Conservation (phyloP, 2,797 vertebrate genomes). For the Sebastes hubbsi region DNA sequence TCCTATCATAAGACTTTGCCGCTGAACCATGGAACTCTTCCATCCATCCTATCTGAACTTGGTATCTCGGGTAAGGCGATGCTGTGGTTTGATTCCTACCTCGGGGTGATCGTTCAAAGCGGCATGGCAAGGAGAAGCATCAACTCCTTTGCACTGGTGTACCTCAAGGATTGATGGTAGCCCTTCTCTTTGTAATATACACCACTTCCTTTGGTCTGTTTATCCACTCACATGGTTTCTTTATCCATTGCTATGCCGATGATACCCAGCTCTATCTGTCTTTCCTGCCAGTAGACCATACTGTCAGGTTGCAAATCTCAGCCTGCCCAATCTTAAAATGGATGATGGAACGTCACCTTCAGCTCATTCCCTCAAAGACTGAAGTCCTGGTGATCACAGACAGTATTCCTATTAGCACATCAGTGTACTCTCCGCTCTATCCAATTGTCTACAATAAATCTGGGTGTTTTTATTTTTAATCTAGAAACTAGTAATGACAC, state of each 20-base stretch:
- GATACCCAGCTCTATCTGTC: background rate
- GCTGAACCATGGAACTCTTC: background rate
- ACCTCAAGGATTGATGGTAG: too few species aligned
- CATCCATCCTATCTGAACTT: background rate
- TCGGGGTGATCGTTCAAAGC: too few species aligned
- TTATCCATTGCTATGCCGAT: background rate
- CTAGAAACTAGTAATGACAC: too few species aligned
- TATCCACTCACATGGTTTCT: background rate
- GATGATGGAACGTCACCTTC: background rate
- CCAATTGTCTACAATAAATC: too few species aligned
- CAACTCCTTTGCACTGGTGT: too few species aligned
- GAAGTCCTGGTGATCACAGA: background rate
- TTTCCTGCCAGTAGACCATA: background rate
- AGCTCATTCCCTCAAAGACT: background rate
- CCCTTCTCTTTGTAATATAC: background rate
- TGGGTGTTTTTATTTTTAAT: too few species aligned
- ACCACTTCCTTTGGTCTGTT: background rate
- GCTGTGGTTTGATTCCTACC: background rate
- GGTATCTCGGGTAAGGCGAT: background rate
- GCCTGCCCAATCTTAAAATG: background rate
- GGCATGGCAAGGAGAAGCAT: too few species aligned
- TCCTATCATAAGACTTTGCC: background rate
- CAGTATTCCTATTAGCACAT: too few species aligned
- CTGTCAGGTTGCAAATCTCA: background rate
- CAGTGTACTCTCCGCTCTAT: too few species aligned